phyloP scores from a whole-genome alignment of 2,113 vertebrate species.

The Atrichornis clamosus region DNA sequence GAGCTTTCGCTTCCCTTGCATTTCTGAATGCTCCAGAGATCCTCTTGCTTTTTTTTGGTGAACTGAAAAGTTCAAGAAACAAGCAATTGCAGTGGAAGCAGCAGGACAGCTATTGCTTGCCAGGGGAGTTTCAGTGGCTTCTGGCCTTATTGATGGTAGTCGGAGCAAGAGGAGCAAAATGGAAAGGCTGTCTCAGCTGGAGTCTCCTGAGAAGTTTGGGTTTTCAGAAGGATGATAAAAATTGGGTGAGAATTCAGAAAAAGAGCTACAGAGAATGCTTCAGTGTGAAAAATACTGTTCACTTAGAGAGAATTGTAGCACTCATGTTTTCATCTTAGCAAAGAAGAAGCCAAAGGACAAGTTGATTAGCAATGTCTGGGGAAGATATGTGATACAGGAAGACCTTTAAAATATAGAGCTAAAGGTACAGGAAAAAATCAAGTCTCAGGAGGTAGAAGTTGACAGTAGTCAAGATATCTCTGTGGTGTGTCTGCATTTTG shows the following conservation, averaged over 20 bases:
- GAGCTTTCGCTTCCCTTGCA: neutral
- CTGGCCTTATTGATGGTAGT: neutral
- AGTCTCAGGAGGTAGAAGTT: neutral
- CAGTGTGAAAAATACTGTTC: neutral
- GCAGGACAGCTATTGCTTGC: neutral
- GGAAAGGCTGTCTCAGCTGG: constrained; percentile 2
- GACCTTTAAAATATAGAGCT: neutral
- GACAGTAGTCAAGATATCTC: neutral
- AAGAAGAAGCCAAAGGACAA: neutral
- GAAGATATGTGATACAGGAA: neutral
- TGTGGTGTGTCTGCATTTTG: neutral
- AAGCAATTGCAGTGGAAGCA: constrained; percentile 3
- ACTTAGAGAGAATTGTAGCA: neutral
- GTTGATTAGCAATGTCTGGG: neutral
- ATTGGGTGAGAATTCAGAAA: constrained; percentile 4
- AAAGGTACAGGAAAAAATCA: neutral
- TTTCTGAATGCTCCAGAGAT: neutral
- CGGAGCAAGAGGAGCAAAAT: neutral
- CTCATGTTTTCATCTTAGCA: neutral
- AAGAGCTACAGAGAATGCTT: neutral
- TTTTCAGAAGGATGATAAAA: constrained; percentile 10
- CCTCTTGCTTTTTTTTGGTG: neutral
- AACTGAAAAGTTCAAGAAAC: constrained; percentile 7
- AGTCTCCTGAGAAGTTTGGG: neutral
- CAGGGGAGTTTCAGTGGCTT: neutral